phyloP scores from a whole-genome alignment of 2,888 invertebrate species.

The Parnassius orleans region DNA sequence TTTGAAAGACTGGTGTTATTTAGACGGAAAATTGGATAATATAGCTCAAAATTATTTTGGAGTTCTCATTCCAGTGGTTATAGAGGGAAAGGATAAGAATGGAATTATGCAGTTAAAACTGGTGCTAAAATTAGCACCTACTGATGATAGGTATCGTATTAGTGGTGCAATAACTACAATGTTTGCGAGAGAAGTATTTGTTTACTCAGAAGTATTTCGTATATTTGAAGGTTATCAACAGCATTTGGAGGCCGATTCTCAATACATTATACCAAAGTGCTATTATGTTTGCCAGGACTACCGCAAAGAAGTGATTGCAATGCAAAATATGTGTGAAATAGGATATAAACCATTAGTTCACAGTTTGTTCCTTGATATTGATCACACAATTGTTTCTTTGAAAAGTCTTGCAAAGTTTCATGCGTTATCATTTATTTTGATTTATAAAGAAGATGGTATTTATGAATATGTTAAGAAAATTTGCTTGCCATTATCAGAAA shows the following conservation, averaged over 20 bases:
- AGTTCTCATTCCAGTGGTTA: conserved; percentile 53
- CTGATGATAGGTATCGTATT: conserved; percentile 60
- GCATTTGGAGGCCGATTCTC: conserved; percentile 28
- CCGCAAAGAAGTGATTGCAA: conserved; percentile 59
- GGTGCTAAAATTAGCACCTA: conserved; percentile 67
- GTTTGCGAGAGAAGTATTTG: conserved; percentile 63
- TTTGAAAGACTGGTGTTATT: conserved; percentile 42
- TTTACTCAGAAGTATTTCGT: conserved; percentile 53
- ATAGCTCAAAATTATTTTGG: conserved; percentile 72
- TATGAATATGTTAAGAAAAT: conserved; percentile 45
- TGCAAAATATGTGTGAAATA: conserved; percentile 57
- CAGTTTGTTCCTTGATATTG: conserved; percentile 52
- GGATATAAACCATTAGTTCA: conserved; percentile 53
- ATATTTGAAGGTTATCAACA: conserved; percentile 48
- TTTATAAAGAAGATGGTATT: conserved; percentile 37
- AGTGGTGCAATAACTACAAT: conserved; percentile 64
- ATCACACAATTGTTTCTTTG: conserved; percentile 54
- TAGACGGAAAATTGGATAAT: conserved; percentile 46
- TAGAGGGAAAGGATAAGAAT: conserved; percentile 42
- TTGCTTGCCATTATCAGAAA: conserved; percentile 56
- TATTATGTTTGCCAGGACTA: conserved; percentile 54
- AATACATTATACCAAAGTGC: conserved; percentile 51
- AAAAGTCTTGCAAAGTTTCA: conserved; percentile 61
- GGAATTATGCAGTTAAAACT: conserved; percentile 40
- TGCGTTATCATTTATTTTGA: conserved; percentile 60